These are phyloP conservation scores for Ylistrum balloti DNA, from an alignment of 1,140 invertebrate genomes.

Conservation along the genomic window DNA sequence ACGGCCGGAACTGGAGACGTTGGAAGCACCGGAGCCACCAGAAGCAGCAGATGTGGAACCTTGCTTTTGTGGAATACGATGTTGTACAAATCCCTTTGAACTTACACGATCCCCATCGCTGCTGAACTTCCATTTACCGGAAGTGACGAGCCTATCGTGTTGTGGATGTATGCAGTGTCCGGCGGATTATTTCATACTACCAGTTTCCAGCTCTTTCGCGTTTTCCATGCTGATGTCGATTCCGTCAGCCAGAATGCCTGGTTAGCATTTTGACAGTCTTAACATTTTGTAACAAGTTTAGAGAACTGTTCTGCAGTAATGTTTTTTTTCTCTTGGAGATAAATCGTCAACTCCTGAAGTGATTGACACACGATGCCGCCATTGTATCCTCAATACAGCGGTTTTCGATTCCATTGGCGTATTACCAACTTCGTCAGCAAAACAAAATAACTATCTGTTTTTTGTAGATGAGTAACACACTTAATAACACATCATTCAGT, in stretches of 20 bases:
- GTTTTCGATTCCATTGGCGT: too few species aligned
- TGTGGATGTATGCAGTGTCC: slow-evolving; percentile 11
- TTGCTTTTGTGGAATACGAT: background rate
- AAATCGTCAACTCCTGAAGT: too few species aligned
- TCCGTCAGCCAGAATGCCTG: background rate
- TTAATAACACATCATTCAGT: too few species aligned
- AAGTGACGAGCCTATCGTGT: background rate
- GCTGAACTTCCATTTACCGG: background rate
- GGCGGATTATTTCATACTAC: background rate
- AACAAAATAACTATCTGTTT: too few species aligned
- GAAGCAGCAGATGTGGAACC: background rate
- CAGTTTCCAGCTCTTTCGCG: background rate
- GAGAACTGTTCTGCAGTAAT: background rate
- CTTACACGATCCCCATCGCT: background rate
- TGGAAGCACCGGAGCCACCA: background rate
- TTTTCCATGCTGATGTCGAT: background rate
- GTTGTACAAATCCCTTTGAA: background rate
- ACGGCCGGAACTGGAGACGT: background rate
- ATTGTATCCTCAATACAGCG: too few species aligned
- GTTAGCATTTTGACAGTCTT: background rate
- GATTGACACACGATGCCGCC: too few species aligned
- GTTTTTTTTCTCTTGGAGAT: too few species aligned
- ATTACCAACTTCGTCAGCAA: too few species aligned
- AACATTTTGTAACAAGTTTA: background rate
- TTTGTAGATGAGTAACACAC: too few species aligned